A percentile compares a stretch with the other conserved stretches of the same genome.
Conservation (phyloP, 1,140 invertebrate species). For the Euwallacea fornicatus region DNA sequence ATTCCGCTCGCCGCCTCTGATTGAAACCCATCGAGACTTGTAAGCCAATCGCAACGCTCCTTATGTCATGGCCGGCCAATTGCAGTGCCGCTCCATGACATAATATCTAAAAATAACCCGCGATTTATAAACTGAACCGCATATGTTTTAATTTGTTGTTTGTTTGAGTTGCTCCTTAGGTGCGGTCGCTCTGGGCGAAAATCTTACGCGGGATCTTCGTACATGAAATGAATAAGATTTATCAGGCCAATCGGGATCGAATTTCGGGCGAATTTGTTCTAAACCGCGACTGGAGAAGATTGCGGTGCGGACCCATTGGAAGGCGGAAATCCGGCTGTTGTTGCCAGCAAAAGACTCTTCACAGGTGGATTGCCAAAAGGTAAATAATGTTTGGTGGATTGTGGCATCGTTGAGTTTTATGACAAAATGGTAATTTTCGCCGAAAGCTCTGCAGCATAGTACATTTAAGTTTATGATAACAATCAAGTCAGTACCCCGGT, state of each 20-base stretch:
- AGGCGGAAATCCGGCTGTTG: slow-evolving; percentile 9
- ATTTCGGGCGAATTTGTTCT: slow-evolving; percentile 1
- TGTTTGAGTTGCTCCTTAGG: slow-evolving; percentile 15
- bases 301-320: slow-evolving; percentile 2
- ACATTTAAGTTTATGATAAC: no score
- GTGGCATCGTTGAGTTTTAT: no score
- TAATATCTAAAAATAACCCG: slow-evolving; percentile 30
- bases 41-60: slow-evolving; percentile 1
- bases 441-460: no score
- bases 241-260: slow-evolving; percentile 10
- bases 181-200: slow-evolving; percentile 22
- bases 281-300: slow-evolving; percentile 3
- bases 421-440: no score
- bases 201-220: slow-evolving; percentile 22
- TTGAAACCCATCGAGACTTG: neutral
- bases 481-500: no score
- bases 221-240: slow-evolving; percentile 26
- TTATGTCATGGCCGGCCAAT: slow-evolving; percentile 27
- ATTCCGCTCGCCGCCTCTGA: neutral
- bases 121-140: slow-evolving; percentile 31
- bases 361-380: slow-evolving; percentile 23
- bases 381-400: slow-evolving; percentile 2
- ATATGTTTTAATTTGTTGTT: slow-evolving; percentile 28
- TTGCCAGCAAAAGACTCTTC: neutral
- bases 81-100: slow-evolving; percentile 4